These are phyloP conservation scores for Ceyx melanurus DNA, from an alignment of 2,113 vertebrate species.

Conservation along the genomic window DNA sequence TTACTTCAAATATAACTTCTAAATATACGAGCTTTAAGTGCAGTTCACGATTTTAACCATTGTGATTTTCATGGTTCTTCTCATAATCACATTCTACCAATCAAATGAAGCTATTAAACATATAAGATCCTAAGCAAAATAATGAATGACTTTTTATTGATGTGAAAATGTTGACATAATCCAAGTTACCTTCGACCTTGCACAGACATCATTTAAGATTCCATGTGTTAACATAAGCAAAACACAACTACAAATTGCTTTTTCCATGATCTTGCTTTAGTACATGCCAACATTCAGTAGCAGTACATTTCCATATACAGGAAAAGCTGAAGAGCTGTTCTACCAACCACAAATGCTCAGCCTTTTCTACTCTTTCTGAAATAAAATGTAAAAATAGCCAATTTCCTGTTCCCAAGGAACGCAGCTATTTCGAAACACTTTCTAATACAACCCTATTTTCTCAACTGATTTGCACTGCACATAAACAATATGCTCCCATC, in stretches of 20 bases:
- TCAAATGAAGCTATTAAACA: neutral
- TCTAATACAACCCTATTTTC: neutral
- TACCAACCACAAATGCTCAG: constrained; percentile 15
- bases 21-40: neutral
- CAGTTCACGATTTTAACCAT: neutral
- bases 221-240: constrained; percentile 45
- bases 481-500: rapidly evolving
- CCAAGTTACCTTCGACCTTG: neutral
- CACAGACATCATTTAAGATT: constrained; percentile 1
- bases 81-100: neutral
- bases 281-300: constrained; percentile 45
- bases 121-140: neutral
- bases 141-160: neutral
- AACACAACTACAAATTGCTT: constrained; percentile 44
- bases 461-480: neutral
- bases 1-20: neutral
- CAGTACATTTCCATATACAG: constrained; percentile 56
- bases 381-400: constrained; percentile 53
- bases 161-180: neutral
- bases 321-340: constrained; percentile 41
- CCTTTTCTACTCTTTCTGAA: constrained; percentile 47
- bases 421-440: constrained; percentile 44
- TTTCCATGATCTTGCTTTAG: constrained; percentile 22
- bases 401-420: neutral
- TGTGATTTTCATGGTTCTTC: neutral